A percentile compares a stretch with the other conserved stretches of the same genome.
Conservation (phyloP, 2,888 invertebrate species). For the Cremastobaeus sp. region DNA sequence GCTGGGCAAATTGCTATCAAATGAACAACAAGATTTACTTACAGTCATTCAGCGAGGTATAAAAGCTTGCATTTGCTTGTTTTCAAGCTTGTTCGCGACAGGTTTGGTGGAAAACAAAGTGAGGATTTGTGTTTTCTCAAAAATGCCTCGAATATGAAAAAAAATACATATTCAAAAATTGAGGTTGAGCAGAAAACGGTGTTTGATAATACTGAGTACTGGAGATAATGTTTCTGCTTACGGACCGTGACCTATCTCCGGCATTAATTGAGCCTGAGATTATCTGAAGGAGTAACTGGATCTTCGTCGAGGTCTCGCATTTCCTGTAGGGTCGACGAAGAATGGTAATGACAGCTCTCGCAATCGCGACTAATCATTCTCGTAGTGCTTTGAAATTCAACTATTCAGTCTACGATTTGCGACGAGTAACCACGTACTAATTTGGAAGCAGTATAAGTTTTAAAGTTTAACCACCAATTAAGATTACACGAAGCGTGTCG, state of each 20-base stretch:
- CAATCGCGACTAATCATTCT: slow-evolving; percentile 36
- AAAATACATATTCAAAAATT: too few relatives aligned
- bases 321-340: slow-evolving; percentile 55
- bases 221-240: slow-evolving; percentile 65
- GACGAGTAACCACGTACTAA: slow-evolving; percentile 16
- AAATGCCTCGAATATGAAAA: too few relatives aligned
- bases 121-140: too few relatives aligned
- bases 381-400: neutral
- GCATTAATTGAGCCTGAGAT: slow-evolving; percentile 59
- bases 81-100: too few relatives aligned
- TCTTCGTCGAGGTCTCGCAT: slow-evolving; percentile 60
- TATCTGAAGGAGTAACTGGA: slow-evolving; percentile 68
- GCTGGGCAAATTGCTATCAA: neutral
- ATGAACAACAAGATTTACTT: too few relatives aligned
- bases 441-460: slow-evolving; percentile 11
- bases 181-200: slow-evolving; percentile 37
- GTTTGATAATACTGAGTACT: slow-evolving; percentile 27
- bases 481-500: slow-evolving; percentile 29
- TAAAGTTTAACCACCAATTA: slow-evolving; percentile 37
- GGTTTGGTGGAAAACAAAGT: too few relatives aligned
- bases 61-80: too few relatives aligned
- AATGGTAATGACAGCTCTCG: slow-evolving; percentile 39
- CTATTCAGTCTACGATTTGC: slow-evolving; percentile 22
- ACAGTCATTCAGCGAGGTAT: too few relatives aligned
- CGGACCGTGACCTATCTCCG: slow-evolving; percentile 64